Evolutionary conservation across 1,140 invertebrate genomes (phyloP).

Genomic region (Himalopsyche phryganea): DNA sequence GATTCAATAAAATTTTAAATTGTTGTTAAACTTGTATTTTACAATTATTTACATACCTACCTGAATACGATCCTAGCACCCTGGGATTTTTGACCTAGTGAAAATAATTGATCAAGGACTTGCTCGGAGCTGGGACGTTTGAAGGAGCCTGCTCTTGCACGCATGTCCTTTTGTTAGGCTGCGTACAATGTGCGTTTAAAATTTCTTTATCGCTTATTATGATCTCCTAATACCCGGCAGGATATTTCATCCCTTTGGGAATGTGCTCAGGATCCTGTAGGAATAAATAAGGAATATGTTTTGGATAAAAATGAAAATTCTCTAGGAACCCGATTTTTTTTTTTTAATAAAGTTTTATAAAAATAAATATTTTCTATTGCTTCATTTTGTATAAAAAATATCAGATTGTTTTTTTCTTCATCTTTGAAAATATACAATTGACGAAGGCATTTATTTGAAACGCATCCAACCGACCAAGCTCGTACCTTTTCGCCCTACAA

Average conservation of each 20-base stretch:
- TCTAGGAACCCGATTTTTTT: not conserved
- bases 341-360: slow-evolving; percentile 5
- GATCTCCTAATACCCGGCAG: slow-evolving; percentile 49
- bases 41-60: no score
- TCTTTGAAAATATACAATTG: no score
- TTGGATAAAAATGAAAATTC: not conserved
- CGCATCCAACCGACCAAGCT: no score
- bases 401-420: no score
- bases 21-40: no score
- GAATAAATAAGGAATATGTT: not conserved
- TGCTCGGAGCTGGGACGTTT: slow-evolving; percentile 1
- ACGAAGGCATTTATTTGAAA: no score
- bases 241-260: slow-evolving; percentile 58
- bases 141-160: slow-evolving; percentile 4
- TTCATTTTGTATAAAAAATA: no score
- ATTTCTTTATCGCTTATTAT: slow-evolving; percentile 39
- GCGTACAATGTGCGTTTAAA: not conserved
- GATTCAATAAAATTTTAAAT: no score
- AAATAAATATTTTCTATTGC: no score
- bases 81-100: slow-evolving; percentile 35
- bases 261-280: slow-evolving; percentile 33
- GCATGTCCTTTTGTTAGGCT: not conserved
- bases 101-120: slow-evolving; percentile 35
- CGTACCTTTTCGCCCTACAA: no score
- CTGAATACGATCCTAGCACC: slow-evolving; percentile 8